These are phyloP conservation scores for Ranitomeya imitator DNA, from an alignment of 2,113 vertebrate genomes.

Conservation along the genomic window DNA sequence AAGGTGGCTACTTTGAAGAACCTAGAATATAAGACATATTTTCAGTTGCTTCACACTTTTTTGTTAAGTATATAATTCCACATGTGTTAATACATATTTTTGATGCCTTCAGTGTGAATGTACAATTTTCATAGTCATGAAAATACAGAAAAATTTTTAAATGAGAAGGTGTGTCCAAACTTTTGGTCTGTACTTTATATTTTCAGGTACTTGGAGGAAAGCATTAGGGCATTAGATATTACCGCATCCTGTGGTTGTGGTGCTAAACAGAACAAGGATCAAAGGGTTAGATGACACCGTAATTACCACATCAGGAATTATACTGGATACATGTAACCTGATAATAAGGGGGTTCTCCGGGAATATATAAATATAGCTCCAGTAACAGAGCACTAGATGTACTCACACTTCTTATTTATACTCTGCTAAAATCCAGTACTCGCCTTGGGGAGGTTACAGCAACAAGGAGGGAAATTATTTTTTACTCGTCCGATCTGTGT, in stretches of 20 bases:
- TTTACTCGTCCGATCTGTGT: not conserved
- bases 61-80: too few species aligned
- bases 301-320: slow-evolving; percentile 2
- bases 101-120: too few species aligned
- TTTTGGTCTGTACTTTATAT: too few species aligned
- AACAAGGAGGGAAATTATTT: not conserved
- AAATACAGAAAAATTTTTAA: too few species aligned
- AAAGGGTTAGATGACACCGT: not conserved
- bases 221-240: not conserved
- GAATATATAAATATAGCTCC: slow-evolving; percentile 3
- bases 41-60: too few species aligned
- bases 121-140: too few species aligned
- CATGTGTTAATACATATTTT: too few species aligned
- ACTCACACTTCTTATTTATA: not conserved
- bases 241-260: not conserved
- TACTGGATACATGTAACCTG: not conserved
- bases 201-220: not conserved
- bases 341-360: not conserved
- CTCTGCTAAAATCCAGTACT: not conserved
- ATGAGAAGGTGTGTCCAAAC: too few species aligned
- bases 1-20: too few species aligned
- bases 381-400: not conserved
- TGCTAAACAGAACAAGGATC: not conserved
- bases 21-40: too few species aligned
- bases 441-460: not conserved